These are phyloP conservation scores for Drosophila mauritiana DNA, from an alignment of 1,140 invertebrate genomes.

Conservation along the genomic window DNA sequence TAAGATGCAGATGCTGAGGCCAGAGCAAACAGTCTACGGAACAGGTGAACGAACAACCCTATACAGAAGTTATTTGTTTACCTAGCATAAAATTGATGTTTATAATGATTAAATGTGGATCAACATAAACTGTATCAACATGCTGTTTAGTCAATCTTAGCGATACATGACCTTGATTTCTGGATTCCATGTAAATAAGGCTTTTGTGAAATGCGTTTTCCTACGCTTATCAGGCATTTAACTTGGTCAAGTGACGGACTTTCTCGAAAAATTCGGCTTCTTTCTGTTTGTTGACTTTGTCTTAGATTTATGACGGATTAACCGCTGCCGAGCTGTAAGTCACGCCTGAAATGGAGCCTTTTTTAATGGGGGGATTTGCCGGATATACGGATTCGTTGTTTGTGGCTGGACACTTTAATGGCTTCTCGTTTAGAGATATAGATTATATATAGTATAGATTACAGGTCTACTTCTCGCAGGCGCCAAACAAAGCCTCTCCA, in stretches of 20 bases:
- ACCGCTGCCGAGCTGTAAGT: constrained; percentile 60
- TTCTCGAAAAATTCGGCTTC: constrained; percentile 26
- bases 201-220: constrained; percentile 37
- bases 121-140: too few species aligned
- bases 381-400: constrained; percentile 19
- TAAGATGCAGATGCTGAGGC: constrained; percentile 35
- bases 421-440: constrained; percentile 37
- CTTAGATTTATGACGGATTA: constrained; percentile 58
- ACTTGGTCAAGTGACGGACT: constrained; percentile 45
- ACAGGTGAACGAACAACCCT: constrained; percentile 10
- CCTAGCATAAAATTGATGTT: too few species aligned
- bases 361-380: constrained; percentile 16
- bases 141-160: neutral
- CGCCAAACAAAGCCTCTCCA: constrained; percentile 23
- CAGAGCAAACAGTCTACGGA: constrained; percentile 34
- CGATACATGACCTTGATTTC: constrained; percentile 6
- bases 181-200: constrained; percentile 2
- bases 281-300: constrained; percentile 32
- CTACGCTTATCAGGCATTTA: constrained; percentile 68
- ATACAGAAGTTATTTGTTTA: constrained; percentile 4
- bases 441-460: constrained; percentile 69
- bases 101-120: too few species aligned
- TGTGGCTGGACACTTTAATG: constrained; percentile 37
- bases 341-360: constrained; percentile 50
- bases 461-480: constrained; percentile 13